Base-by-base conservation (phyloP, 2,797 vertebrate species). In the Chromis chromis region DNA sequence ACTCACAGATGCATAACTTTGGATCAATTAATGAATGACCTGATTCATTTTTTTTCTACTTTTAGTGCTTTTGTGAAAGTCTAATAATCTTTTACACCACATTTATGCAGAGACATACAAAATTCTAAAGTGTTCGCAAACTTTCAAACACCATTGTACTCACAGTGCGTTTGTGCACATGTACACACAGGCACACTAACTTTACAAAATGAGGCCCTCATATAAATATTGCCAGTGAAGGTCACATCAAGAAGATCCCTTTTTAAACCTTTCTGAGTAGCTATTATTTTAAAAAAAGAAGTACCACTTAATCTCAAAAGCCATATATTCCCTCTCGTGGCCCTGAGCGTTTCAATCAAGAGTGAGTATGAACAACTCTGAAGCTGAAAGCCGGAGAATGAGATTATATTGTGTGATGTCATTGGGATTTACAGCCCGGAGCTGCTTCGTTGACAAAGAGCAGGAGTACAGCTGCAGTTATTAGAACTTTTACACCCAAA, bases 401-500 rank as follows among this genome's bases (percentile, higher is more conserved):
- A 84, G 68, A 86, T 83, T 83, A 84, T 82, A 78, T 67, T 77
- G 82, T 77, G 33, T 89, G 82, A 88, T 87, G 86, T 89, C 87
- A 85, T 78, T 74, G 64, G 79, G 81, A 92, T 90, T 86, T 87
- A 90, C 80, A 70, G 78, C 87, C 63, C 2, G 16, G 76, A 86
- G 87, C 82, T 46, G 77, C 85, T 88, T 80, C 81, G 76, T 68
- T 87, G 87, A 90, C 74, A 83, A 86, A 79, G 81, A 86, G 76
- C 75, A 74, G 70, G 53, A 85, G 69, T 66, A 67, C 39, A 42
- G 74, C 79, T 86, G 77, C 59, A 66, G 70, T 90, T 82, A 85
- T 83, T 85, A 76, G 71, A 81, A 88, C 75, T 86, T 87, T 90
- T 90, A 86, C 78, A 81, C 76, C 74, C 71, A 87, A 88, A 89